These are phyloP conservation scores for Otolemur garnettii DNA, from an alignment of 2,113 vertebrate species.

Conservation along the genomic window DNA sequence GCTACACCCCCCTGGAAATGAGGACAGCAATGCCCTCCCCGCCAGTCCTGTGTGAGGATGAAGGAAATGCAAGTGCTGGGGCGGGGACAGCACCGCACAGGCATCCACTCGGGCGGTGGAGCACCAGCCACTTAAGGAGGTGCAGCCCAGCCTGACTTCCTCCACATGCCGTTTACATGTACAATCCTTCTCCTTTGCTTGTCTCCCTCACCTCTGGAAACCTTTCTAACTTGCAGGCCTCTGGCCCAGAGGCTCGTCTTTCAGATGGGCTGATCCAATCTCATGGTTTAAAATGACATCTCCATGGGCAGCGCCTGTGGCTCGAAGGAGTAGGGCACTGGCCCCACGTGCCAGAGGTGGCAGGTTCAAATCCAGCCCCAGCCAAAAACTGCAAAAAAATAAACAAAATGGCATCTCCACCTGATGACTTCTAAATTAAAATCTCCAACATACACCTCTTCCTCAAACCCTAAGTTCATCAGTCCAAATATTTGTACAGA, in stretches of 20 bases:
- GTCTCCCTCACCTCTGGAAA: not conserved
- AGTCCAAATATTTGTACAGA: not conserved
- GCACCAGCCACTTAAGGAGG: not conserved
- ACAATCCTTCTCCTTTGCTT: not conserved
- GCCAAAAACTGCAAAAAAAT: too few species aligned
- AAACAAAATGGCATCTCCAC: not conserved
- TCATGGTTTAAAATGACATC: not conserved
- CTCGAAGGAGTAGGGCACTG: too few species aligned
- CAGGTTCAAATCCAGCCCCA: too few species aligned
- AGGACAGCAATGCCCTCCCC: not conserved
- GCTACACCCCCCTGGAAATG: not conserved
- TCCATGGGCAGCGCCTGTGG: not conserved
- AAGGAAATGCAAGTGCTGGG: fast-evolving
- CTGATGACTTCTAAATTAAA: not conserved
- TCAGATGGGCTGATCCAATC: not conserved
- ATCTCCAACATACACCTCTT: not conserved
- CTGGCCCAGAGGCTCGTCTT: not conserved
- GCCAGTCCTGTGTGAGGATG: not conserved
- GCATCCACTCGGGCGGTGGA: fast-evolving
- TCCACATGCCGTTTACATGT: not conserved
- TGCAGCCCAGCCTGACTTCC: not conserved
- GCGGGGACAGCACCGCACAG: fast-evolving
- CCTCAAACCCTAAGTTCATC: not conserved
- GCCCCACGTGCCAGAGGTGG: too few species aligned
- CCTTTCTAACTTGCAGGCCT: not conserved